Evolutionary conservation across 2,113 vertebrate genomes (phyloP), one percentile per base, ranked within the genome.

Genomic region (Thamnaconus septentrionalis): DNA sequence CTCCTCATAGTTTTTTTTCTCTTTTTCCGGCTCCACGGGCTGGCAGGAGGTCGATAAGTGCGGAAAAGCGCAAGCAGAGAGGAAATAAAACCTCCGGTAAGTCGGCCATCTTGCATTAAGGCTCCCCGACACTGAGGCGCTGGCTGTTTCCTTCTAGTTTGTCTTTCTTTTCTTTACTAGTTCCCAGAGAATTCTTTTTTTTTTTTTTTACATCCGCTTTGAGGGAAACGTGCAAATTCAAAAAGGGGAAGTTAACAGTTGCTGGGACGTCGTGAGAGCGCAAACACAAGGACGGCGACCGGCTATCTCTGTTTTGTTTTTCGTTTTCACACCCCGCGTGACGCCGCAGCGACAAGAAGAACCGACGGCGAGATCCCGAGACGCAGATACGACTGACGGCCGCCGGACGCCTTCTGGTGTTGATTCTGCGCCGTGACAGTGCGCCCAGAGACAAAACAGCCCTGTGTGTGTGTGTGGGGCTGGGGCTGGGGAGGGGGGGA

Each of bases 41-140:
- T 81, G 71, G 87, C 75, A 71, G 53, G 67, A 84, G 80, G 79
- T 85, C 76, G 60, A 88, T 90, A 85, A 80, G 70, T 59, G 59
- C 71, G 72, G 63, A 54, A 65, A 69, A 79, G 48, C 60, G 71
- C 69, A 78, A 66, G 9, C 55, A 85, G 54, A 76, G 76, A 53
- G 59, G 58, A 84, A 82, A 72, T 57, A 60, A 74, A 66, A 79
- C 41, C 74, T 68, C 66, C 6, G 31, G 51, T 54, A 64, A 69
- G 56, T 59, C 44, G 6, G 8, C 59, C 59, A 18, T 71, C 54
- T 66, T 69, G 47, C 41, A 64, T 67, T 54, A 5, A 58, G 31
- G 12, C 55, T 62, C 64, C 51, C 43, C 41, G 9, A 47, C 40
- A 59, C 3, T 53, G 41, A 66, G 47, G 47, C 49, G 8, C 8